Percentiles rank a stretch among this genome's conserved stretches.
These are phyloP conservation scores for honey bee (Apis mellifera) DNA, from an alignment of 1,140 invertebrate genomes.

Conservation along the genomic window DNA sequence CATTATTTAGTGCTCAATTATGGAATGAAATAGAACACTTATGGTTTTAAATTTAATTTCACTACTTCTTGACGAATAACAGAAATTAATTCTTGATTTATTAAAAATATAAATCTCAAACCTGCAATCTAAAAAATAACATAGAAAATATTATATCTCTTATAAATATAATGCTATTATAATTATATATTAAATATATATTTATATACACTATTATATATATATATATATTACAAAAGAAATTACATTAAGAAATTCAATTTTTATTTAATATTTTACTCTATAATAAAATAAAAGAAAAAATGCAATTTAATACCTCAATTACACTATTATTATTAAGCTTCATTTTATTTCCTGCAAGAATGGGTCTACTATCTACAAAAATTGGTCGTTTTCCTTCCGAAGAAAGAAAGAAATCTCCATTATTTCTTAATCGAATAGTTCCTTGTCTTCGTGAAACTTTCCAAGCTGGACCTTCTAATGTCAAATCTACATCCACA, in stretches of 20 bases:
- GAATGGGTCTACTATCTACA: constrained; percentile 94
- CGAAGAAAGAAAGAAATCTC: constrained; percentile 96
- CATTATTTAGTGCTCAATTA: constrained; percentile 15
- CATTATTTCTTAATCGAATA: constrained; percentile 94
- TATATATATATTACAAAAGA: not conserved
- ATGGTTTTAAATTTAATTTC: constrained; percentile 84
- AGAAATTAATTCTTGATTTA: constrained; percentile 95
- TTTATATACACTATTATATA: not conserved
- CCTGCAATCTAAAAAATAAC: constrained; percentile 88
- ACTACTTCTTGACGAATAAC: constrained; percentile 91
- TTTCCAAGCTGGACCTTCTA: constrained; percentile 95
- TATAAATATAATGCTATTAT: constrained; percentile 29
- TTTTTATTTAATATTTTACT: no score
- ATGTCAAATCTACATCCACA: constrained; percentile 96
- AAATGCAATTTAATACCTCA: constrained; percentile 84
- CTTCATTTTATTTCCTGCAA: constrained; percentile 92
- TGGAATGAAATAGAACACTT: constrained; percentile 44
- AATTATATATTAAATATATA: constrained; percentile 3
- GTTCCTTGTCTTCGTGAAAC: constrained; percentile 93
- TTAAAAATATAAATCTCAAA: constrained; percentile 94
- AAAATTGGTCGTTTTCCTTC: constrained; percentile 97
- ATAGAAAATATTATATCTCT: constrained; percentile 14
- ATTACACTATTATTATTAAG: constrained; percentile 97
- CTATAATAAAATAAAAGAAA: no score
- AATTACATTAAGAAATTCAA: no score